Percentiles rank a stretch among this genome's conserved stretches.
phyloP scores from a whole-genome alignment of 2,797 vertebrate genomes.

The Rhinophrynus dorsalis region DNA sequence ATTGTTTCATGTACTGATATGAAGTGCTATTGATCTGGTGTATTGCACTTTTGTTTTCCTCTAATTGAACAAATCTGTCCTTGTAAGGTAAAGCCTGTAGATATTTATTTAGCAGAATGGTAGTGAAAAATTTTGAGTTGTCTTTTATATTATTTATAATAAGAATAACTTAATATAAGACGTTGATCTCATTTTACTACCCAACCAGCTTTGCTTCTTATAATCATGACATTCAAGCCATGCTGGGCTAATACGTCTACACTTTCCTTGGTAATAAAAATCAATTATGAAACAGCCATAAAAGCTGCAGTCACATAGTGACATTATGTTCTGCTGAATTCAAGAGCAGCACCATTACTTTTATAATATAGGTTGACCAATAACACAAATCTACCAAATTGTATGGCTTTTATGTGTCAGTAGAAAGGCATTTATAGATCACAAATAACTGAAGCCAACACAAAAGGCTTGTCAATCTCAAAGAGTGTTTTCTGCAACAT shows the following conservation, averaged over 20 bases:
- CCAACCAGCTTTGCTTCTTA: no score
- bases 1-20: no score
- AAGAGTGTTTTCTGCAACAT: no score
- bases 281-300: background rate
- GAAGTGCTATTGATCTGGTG: no score
- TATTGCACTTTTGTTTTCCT: no score
- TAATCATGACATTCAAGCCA: background rate
- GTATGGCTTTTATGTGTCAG: background rate
- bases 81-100: no score
- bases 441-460: background rate
- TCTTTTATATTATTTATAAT: no score
- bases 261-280: background rate
- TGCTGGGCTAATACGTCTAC: background rate
- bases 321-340: background rate
- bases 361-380: background rate
- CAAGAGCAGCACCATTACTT: background rate
- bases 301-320: background rate
- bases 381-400: background rate
- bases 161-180: no score
- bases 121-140: no score
- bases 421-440: background rate
- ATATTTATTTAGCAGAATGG: no score
- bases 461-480: background rate
- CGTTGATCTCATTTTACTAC: no score
- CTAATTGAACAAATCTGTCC: no score